Percentiles rank a stretch among this genome's conserved stretches.
These are phyloP conservation scores for Scopus umbretta DNA, from an alignment of 2,113 vertebrate genomes.

Conservation along the genomic window DNA sequence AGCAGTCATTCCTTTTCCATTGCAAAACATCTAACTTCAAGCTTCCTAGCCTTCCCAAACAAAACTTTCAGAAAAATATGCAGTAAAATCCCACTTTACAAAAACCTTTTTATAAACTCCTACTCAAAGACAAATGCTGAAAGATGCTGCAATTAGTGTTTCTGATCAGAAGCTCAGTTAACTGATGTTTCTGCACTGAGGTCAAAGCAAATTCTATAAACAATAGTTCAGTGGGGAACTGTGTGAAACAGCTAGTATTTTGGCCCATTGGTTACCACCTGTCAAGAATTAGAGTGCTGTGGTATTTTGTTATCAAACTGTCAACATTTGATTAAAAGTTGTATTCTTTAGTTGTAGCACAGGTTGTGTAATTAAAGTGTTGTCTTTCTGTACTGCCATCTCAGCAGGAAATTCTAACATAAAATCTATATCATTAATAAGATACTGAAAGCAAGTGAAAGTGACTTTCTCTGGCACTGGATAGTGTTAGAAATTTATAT, in stretches of 20 bases:
- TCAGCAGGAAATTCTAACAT: conserved; percentile 15
- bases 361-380: neutral
- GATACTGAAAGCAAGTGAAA: neutral
- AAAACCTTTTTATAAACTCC: neutral
- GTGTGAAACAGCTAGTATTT: neutral
- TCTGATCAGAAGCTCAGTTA: neutral
- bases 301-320: neutral
- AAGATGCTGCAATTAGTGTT: neutral
- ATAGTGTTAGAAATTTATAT: neutral
- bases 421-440: neutral
- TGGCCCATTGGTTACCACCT: neutral
- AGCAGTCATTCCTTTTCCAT: conserved; percentile 44
- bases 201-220: neutral
- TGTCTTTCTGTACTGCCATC: neutral
- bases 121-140: neutral
- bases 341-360: neutral
- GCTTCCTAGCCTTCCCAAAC: conserved; percentile 11
- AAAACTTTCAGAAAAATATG: conserved; percentile 4
- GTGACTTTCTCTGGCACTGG: neutral
- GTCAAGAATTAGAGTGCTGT: neutral
- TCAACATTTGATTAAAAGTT: neutral
- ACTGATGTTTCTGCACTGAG: neutral
- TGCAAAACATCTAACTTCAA: conserved; percentile 55
- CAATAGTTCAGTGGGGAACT: neutral
- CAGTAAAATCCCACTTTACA: neutral